Evolutionary conservation across 2,888 invertebrate genomes (phyloP).

Genomic region (Pterobdella sp.): DNA sequence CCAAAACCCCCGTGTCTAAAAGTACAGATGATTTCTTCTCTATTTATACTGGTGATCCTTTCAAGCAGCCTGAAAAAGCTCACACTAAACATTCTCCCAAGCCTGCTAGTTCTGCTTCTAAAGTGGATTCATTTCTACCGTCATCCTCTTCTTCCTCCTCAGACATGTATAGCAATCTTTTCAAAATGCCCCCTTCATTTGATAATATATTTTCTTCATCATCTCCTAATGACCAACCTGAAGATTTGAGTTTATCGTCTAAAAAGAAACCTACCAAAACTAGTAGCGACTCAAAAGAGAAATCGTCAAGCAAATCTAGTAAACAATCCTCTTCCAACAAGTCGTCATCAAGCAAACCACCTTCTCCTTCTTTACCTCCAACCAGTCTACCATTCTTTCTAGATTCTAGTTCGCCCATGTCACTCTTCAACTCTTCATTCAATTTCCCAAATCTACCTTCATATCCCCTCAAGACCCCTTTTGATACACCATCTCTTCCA

Average conservation of each 20-base stretch:
- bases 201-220: not conserved
- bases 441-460: conserved; percentile 19
- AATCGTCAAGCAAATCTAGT: not conserved
- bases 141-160: conserved; percentile 3
- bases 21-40: not conserved
- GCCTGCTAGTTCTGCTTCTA: not conserved
- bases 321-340: not conserved
- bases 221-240: conserved; percentile 19
- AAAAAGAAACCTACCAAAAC: conserved; percentile 1
- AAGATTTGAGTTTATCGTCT: conserved; percentile 25
- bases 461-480: conserved; percentile 19
- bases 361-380: not conserved
- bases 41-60: not conserved
- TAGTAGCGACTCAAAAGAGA: not conserved
- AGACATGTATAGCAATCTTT: conserved; percentile 2
- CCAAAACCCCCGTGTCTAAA: not conserved
- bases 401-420: conserved; percentile 11
- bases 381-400: conserved; percentile 21
- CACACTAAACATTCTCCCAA: not conserved
- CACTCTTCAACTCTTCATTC: conserved; percentile 8
- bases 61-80: not conserved
- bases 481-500: conserved; percentile 9
- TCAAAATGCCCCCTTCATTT: conserved; percentile 5
- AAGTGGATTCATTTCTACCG: not conserved
- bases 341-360: not conserved